Evolutionary conservation across 2,888 invertebrate genomes (phyloP).

Genomic region (Eumerus sabulonum): DNA sequence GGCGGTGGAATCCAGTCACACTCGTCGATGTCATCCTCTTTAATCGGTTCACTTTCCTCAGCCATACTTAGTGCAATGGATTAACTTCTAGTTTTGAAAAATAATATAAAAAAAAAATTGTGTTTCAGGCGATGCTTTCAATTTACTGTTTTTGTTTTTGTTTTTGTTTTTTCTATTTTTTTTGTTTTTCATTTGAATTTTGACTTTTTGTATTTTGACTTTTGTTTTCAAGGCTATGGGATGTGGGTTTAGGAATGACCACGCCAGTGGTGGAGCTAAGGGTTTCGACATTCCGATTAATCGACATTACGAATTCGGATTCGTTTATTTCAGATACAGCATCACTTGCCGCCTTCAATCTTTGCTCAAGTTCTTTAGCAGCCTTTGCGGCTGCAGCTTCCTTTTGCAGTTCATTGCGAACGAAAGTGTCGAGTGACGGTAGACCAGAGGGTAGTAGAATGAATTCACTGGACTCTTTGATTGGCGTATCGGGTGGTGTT

Average conservation of each 20-base stretch:
- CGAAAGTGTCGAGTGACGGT: slow-evolving; percentile 45
- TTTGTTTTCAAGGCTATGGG: too few species aligned
- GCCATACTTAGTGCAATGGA: too few species aligned
- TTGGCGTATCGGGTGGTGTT: too few species aligned
- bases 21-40: slow-evolving; percentile 1
- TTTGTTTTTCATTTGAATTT: too few species aligned
- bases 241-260: too few species aligned
- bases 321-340: not conserved
- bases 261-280: too few species aligned
- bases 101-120: not conserved
- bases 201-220: too few species aligned
- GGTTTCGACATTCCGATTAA: too few species aligned
- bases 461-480: not conserved
- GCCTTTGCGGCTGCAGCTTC: not conserved
- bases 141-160: slow-evolving; percentile 9
- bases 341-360: not conserved
- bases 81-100: not conserved
- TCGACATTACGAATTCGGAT: too few species aligned
- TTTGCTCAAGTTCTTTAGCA: not conserved
- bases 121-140: not conserved
- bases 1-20: slow-evolving; percentile 36
- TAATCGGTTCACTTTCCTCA: not conserved
- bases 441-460: slow-evolving; percentile 26
- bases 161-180: not conserved
- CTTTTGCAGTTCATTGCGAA: slow-evolving; percentile 24